Conservation (phyloP, 2,888 invertebrate species). For the Volucella inanis region DNA sequence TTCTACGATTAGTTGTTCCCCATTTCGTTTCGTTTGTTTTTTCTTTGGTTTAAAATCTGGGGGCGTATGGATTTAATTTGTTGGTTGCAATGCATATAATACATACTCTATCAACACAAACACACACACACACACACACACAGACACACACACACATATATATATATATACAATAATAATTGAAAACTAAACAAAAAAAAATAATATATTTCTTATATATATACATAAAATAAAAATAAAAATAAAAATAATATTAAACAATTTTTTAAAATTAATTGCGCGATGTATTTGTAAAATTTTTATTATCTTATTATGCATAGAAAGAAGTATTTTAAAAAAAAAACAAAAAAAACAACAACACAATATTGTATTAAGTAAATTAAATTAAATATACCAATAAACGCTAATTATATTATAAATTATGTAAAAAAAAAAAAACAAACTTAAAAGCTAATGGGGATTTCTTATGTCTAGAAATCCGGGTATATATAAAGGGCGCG, state of each 20-base stretch:
- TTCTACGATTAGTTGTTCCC: not conserved
- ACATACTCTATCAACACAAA: conserved; percentile 3
- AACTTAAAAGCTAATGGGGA: conserved; percentile 20
- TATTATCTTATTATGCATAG: conserved; percentile 45
- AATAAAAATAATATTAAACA: conserved; percentile 40
- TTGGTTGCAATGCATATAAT: conserved; percentile 31
- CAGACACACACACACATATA: not conserved
- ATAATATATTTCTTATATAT: conserved; percentile 42
- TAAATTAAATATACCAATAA: conserved; percentile 65
- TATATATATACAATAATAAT: too few species aligned
- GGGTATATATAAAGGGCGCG: conserved; percentile 40
- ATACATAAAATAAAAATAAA: conserved; percentile 28
- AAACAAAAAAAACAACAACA: conserved; percentile 20
- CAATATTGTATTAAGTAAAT: conserved; percentile 74
- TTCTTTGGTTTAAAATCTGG: not conserved
- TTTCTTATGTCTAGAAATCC: conserved; percentile 1
- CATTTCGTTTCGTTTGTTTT: not conserved
- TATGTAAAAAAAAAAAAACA: conserved; percentile 53
- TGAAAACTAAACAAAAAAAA: conserved; percentile 18
- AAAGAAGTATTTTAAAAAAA: conserved; percentile 69
- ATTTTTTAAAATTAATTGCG: conserved; percentile 50
- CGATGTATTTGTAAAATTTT: conserved; percentile 60
- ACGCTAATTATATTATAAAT: conserved; percentile 55
- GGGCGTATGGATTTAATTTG: conserved; percentile 37
- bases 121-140: conserved; percentile 23